Evolutionary conservation across 1,140 invertebrate genomes (phyloP).

Genomic region (Drosophila saltans): DNA sequence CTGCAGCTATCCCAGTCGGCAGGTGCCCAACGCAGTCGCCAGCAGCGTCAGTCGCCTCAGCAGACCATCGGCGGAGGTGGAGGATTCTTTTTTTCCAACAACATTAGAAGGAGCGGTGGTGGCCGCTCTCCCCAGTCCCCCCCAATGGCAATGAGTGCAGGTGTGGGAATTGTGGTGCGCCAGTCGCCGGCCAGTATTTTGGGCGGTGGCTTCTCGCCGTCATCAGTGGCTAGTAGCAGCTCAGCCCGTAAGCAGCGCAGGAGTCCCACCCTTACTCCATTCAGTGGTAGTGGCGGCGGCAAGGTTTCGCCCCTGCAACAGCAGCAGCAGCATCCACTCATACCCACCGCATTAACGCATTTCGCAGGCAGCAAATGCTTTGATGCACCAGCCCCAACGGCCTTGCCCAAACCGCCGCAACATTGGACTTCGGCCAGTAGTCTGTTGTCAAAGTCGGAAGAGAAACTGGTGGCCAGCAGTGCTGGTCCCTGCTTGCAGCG

Average conservation of each 20-base stretch:
- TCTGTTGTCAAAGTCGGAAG: slow-evolving; percentile 59
- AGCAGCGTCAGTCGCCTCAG: slow-evolving; percentile 72
- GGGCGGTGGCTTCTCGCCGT: slow-evolving; percentile 70
- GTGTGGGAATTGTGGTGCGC: slow-evolving; percentile 36
- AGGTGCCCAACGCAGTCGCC: slow-evolving; percentile 52
- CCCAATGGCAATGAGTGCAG: slow-evolving; percentile 21
- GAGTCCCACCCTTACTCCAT: slow-evolving; percentile 50
- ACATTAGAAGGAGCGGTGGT: slow-evolving; percentile 54
- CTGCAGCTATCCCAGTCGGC: slow-evolving; percentile 70
- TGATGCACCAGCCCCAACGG: slow-evolving; percentile 86
- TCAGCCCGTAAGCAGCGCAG: slow-evolving; percentile 72
- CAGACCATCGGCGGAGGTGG: slow-evolving; percentile 42
- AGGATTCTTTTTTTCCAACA: slow-evolving; percentile 71
- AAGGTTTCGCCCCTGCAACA: slow-evolving; percentile 72
- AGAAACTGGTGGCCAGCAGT: slow-evolving; percentile 62
- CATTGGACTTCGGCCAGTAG: slow-evolving; percentile 84
- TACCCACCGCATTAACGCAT: slow-evolving; percentile 83
- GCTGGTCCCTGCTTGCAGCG: slow-evolving; percentile 65
- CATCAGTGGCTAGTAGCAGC: slow-evolving; percentile 31
- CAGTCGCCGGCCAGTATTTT: slow-evolving; percentile 77
- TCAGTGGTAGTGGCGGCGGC: slow-evolving; percentile 64
- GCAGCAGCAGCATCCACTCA: slow-evolving; percentile 56
- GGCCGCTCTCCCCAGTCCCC: slow-evolving; percentile 59
- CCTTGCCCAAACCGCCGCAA: slow-evolving; percentile 86
- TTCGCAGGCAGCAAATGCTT: slow-evolving; percentile 87